These are phyloP conservation scores for Halyomorpha halys DNA, from an alignment of 1,140 invertebrate species.

Conservation along the genomic window DNA sequence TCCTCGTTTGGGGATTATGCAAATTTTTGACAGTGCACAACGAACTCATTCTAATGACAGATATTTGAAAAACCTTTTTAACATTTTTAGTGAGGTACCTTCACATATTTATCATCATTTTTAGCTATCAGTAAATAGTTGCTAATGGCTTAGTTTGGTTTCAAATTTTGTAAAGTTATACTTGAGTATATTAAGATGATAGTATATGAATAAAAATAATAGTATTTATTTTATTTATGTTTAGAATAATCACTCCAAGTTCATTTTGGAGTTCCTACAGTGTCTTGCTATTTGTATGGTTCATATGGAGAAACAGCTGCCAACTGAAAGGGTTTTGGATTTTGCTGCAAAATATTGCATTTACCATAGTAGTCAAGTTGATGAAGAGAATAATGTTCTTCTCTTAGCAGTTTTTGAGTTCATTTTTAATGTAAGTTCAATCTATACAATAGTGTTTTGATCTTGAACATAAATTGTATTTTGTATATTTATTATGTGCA, in stretches of 20 bases:
- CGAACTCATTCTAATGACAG: neutral
- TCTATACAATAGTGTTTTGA: conserved; percentile 6
- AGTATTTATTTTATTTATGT: neutral
- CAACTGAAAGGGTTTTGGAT: conserved; percentile 43
- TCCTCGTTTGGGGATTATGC: conserved; percentile 6
- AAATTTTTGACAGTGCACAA: conserved; percentile 18
- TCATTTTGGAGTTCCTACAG: conserved; percentile 29
- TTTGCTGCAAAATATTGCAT: conserved; percentile 46
- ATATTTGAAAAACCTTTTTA: conserved; percentile 12
- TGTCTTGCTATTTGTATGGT: conserved; percentile 34
- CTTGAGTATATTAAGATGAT: neutral
- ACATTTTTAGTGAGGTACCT: neutral
- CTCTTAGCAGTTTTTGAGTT: conserved; percentile 41
- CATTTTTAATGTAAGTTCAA: conserved; percentile 43
- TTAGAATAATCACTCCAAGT: neutral
- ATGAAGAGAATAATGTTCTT: conserved; percentile 30
- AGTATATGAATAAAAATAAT: neutral
- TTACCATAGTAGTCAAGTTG: conserved; percentile 30
- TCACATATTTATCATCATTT: neutral
- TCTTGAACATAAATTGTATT: neutral
- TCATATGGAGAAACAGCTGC: conserved; percentile 35
- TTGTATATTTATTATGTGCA: conserved; percentile 31
- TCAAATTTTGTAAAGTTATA: neutral
- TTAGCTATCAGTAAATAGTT: neutral
- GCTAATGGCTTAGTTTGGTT: neutral